phyloP scores from a whole-genome alignment of 2,113 vertebrate genomes.

The Chrysemys picta region DNA sequence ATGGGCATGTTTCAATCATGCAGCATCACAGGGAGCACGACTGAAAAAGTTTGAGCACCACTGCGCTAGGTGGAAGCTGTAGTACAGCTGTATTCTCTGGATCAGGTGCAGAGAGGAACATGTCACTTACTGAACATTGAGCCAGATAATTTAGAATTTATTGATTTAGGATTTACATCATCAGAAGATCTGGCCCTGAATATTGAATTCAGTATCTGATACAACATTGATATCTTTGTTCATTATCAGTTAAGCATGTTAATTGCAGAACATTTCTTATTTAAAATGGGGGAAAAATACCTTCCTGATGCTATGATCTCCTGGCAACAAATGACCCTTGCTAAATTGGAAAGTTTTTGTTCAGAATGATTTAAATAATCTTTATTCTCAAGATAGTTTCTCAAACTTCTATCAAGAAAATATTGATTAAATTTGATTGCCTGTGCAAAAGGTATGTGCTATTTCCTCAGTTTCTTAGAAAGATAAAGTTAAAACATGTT shows the following conservation, averaged over 20 bases:
- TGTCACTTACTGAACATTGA: background rate
- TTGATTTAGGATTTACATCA: background rate
- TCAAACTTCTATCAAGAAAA: background rate
- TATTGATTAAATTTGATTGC: background rate
- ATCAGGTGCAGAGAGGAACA: background rate
- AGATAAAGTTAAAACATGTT: background rate
- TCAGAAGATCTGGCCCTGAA: too few relatives aligned
- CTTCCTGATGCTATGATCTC: background rate
- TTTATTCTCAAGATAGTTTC: background rate
- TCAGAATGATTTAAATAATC: background rate
- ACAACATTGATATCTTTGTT: accelerated
- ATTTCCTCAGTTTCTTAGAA: background rate
- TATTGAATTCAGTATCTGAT: accelerated
- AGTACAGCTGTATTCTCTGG: background rate
- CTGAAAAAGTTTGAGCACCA: background rate
- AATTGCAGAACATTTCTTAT: background rate
- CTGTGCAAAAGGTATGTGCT: background rate
- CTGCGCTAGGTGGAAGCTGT: background rate
- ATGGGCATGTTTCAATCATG: too few relatives aligned
- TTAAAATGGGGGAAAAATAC: background rate
- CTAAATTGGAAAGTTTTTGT: background rate
- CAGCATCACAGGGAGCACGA: too few relatives aligned
- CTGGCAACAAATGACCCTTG: background rate
- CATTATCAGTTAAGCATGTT: background rate
- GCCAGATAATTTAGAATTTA: background rate